Evolutionary conservation across 1,140 invertebrate genomes (phyloP).

Genomic region (Sogatella furcifera): DNA sequence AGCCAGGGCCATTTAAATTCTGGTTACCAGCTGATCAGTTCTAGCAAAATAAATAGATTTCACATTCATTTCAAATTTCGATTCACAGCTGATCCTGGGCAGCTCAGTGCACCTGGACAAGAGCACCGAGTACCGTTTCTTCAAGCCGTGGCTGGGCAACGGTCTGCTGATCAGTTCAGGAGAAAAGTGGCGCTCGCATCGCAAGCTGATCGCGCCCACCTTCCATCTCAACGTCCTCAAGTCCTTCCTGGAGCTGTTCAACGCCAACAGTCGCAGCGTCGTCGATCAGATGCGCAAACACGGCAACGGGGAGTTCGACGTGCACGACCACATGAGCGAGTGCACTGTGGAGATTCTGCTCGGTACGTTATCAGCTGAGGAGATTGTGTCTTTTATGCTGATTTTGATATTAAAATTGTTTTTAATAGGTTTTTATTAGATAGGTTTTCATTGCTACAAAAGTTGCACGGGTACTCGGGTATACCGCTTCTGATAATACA

Average conservation of each 20-base stretch:
- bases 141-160: conserved; percentile 83
- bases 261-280: conserved; percentile 63
- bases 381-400: too few relatives aligned
- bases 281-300: conserved; percentile 52
- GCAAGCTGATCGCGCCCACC: conserved; percentile 85
- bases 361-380: conserved; percentile 37
- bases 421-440: too few relatives aligned
- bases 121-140: conserved; percentile 52
- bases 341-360: conserved; percentile 82
- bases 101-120: conserved; percentile 73
- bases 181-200: conserved; percentile 70
- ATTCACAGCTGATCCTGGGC: conserved; percentile 40
- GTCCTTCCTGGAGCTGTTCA: conserved; percentile 78
- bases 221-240: conserved; percentile 89
- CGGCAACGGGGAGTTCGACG: conserved; percentile 58
- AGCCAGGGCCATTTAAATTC: too few relatives aligned
- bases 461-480: too few relatives aligned
- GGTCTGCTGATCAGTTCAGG: conserved; percentile 58
- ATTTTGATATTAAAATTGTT: too few relatives aligned
- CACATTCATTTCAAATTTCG: not conserved
- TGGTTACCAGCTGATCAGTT: too few relatives aligned
- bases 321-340: conserved; percentile 72
- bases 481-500: too few relatives aligned
- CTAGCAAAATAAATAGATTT: too few relatives aligned
- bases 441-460: too few relatives aligned